Base-by-base conservation (phyloP, 1,140 invertebrate genomes). In the Drosophila sturtevanti region DNA sequence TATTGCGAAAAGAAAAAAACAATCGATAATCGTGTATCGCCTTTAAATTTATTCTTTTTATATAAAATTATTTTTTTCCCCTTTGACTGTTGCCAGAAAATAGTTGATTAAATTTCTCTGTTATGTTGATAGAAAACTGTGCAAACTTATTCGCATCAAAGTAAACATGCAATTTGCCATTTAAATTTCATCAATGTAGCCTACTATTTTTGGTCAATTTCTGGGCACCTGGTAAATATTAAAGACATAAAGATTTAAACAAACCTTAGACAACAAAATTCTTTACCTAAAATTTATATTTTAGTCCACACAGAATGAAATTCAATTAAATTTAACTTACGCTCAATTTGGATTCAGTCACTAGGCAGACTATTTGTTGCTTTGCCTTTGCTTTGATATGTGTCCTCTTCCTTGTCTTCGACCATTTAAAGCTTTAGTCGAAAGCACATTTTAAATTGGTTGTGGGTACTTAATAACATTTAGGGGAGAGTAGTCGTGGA, bases 151-250 rank as follows among this genome's bases (percentile, higher is more conserved):
- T 18, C 21, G 16, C 41, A 21, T 11, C 41, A 48, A 48, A 6
- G 5, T 44, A 5, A 44, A 44, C 9, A 14, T 44, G 41, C 41
- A 18, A 21, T 41, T 4, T 21, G 14, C 10, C 14, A 9, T 44
- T 7, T 2, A 64, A 74, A 73, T 70, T 78, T 63, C 68, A 51
- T 65, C 72, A 62, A 68, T 63, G 71, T 72, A 73, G 70, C 65
- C 34, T 66, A 59, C 63, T 31, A 48, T 48, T 62, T 64, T 24
- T 24, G 69, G 22, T 14, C 10, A 4, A 35, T 56, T 66, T 35
- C 81, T 89, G 84, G 14, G 56, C 68, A 77, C 82, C 82, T 86
- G 75, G 61, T 79, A 63, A 55, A 44, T 64, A 48, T 55, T 56
- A 55, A 67, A 54, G 52, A 22, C 35, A 59, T 66, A 37, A 37